phyloP scores from a whole-genome alignment of 2,888 invertebrate genomes.

The Marasmarcha lunaedactyla region DNA sequence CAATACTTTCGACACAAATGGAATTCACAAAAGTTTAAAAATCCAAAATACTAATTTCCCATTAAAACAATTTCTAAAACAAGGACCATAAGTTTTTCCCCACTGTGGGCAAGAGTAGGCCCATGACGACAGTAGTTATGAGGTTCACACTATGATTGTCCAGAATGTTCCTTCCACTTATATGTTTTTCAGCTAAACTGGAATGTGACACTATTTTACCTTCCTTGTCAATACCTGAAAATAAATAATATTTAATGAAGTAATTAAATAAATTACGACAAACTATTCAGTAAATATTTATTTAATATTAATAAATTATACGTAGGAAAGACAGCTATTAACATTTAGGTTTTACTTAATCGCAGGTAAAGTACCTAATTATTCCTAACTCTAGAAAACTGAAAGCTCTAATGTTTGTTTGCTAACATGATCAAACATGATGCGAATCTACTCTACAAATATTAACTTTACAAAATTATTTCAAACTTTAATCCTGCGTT shows the following conservation, averaged over 20 bases:
- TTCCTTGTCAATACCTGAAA: conserved; percentile 75
- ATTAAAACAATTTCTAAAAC: conserved; percentile 21
- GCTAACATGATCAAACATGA: too few species aligned
- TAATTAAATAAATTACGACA: not conserved
- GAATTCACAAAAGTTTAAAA: too few species aligned
- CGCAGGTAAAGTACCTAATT: not conserved
- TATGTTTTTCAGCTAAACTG: conserved; percentile 76
- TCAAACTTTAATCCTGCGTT: too few species aligned
- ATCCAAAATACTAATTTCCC: too few species aligned
- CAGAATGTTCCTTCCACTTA: conserved; percentile 80
- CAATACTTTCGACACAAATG: too few species aligned
- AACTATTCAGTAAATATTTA: not conserved
- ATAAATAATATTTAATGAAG: not conserved
- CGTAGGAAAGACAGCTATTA: not conserved
- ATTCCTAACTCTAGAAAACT: too few species aligned
- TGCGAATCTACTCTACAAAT: too few species aligned
- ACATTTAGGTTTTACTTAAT: not conserved
- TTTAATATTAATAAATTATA: not conserved
- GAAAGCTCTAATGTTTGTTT: too few species aligned
- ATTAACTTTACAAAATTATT: too few species aligned
- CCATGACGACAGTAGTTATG: conserved; percentile 81
- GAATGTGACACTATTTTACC: conserved; percentile 80
- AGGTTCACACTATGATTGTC: conserved; percentile 93
- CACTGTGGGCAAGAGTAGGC: conserved; percentile 76
- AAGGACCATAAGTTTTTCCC: conserved; percentile 43